These are phyloP conservation scores for Seriola aureovittata DNA, from an alignment of 2,113 vertebrate genomes.

Conservation along the genomic window DNA sequence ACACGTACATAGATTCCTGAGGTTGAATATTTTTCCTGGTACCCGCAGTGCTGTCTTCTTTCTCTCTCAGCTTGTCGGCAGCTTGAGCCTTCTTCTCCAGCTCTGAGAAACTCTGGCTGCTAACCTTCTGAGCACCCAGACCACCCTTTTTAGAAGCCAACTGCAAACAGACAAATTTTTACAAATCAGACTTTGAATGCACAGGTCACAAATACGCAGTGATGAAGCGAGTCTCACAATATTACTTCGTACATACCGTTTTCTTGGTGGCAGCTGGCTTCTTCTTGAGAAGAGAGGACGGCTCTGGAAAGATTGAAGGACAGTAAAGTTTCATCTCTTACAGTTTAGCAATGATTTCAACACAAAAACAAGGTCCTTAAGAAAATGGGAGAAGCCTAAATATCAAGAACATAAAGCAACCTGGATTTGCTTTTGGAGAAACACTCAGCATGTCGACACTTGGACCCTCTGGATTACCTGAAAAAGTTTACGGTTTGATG, in stretches of 20 bases:
- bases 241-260: constrained; percentile 42
- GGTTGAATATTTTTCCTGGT: constrained; percentile 67
- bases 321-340: background rate
- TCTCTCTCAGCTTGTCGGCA: constrained; percentile 89
- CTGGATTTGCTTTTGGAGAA: constrained; percentile 88
- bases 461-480: constrained; percentile 87
- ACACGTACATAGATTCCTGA: constrained; percentile 87
- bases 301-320: constrained; percentile 65
- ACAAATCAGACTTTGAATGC: background rate
- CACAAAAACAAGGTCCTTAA: background rate
- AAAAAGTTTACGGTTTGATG: constrained; percentile 21
- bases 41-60: constrained; percentile 50
- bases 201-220: background rate
- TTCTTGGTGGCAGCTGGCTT: constrained; percentile 82
- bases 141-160: constrained; percentile 91
- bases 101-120: constrained; percentile 89
- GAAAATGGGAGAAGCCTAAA: background rate
- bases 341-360: background rate
- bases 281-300: constrained; percentile 82
- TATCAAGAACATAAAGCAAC: constrained; percentile 68
- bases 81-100: constrained; percentile 94
- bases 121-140: constrained; percentile 95
- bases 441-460: constrained; percentile 89
- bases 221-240: background rate
- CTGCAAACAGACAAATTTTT: constrained; percentile 74